Evolutionary conservation across 92 coral and sea anemone species (phyloP).

Genomic region (Paramuricea clavata): DNA sequence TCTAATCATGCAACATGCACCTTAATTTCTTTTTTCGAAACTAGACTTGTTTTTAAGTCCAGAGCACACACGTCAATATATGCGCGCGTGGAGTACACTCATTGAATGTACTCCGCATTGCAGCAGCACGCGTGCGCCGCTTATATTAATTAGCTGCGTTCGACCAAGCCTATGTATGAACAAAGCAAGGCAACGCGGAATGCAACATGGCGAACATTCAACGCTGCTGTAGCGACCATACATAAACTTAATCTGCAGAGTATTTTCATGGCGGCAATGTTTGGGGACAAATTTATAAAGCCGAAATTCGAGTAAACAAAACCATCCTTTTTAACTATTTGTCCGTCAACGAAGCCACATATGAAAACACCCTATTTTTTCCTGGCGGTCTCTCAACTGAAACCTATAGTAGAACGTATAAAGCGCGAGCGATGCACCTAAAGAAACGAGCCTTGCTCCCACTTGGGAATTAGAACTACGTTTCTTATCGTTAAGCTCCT

Average conservation of each 20-base stretch:
- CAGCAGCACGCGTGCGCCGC: neutral
- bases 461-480: neutral
- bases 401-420: neutral
- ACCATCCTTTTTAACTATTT: neutral
- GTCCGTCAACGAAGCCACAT: neutral
- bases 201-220: neutral
- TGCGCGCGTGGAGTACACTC: neutral
- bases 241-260: neutral
- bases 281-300: neutral
- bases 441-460: neutral
- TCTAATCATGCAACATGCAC: neutral
- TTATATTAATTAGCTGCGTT: neutral
- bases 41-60: neutral
- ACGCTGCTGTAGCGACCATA: neutral
- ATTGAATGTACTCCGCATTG: neutral
- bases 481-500: neutral
- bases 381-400: neutral
- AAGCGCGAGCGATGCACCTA: neutral
- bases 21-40: no score
- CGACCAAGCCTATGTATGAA: neutral
- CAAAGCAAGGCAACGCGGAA: neutral
- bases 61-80: neutral
- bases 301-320: neutral
- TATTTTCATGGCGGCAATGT: neutral
- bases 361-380: neutral